Evolutionary conservation across 2,888 invertebrate species (phyloP), one percentile per base, ranked within the genome.

Genomic region (Imbricaverruca yamaguchii): DNA sequence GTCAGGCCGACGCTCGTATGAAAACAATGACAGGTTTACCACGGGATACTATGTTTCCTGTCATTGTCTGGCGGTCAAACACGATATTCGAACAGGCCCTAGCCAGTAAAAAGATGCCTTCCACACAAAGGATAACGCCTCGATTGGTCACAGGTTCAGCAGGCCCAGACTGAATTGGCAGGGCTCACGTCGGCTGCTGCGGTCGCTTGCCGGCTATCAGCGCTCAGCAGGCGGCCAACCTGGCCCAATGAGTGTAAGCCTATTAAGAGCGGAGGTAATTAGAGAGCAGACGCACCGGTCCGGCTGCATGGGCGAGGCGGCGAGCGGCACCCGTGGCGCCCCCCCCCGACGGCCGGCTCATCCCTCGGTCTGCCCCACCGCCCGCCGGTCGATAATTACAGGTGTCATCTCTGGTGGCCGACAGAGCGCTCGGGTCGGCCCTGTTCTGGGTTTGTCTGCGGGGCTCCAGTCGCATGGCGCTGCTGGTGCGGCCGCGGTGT

Each of bases 361-460:
- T 55, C 9, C 53, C 39, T 0, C 39, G 13, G 13, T 39, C 39
- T 13, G 11, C 3, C 74, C 23, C 23, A 10, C 74, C 55, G 21
- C 74, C 74, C 74, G 74, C 10, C 21, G 74, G 1, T 15, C 74
- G 74, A 55, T 74, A 74, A 74, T 74, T 74, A 74, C 74, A 74
- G 74, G 74, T 74, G 74, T 55, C 74, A 55, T 21, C 74, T 74
- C 55, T 39, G 39, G 39, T 39, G 39, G 39, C 39, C 39, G 39
- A 39, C 39, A 39, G 39, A 39, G 39, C 2, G 39, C 39, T 39
- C 39, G 39, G 39, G 39, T 39, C 39, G 39, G 1, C 39, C 39
- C 39, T 4, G 39, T 39, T 39, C 39, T 4, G 39, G 39, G 39
- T 39, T 4, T 39, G 39, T 39, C 2, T 39, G 39, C 39, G 39